Percentiles rank a stretch among this genome's conserved stretches.
phyloP scores from a whole-genome alignment of 2,888 invertebrate species.

The Frankliniella fusca region DNA sequence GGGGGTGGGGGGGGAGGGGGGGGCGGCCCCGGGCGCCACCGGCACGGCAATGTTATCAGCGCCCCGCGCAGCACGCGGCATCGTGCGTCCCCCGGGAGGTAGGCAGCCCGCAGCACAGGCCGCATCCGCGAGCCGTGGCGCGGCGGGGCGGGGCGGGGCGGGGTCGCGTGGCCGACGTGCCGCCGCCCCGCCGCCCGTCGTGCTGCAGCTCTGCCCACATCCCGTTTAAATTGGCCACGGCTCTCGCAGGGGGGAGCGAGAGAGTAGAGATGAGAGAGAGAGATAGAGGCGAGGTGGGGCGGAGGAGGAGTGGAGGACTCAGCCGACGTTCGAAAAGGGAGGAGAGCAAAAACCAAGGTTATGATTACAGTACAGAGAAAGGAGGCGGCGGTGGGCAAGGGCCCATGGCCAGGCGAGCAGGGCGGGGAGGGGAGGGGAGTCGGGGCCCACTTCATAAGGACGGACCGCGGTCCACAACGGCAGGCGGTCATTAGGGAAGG shows the following conservation, averaged over 20 bases:
- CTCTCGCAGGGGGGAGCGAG: not conserved
- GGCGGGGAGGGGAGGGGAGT: not conserved
- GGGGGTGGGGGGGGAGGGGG: too few relatives aligned
- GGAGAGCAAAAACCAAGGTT: not conserved
- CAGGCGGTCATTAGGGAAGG: conserved; percentile 2
- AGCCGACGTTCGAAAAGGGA: not conserved
- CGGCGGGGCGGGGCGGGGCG: not conserved
- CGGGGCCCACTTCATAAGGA: too few relatives aligned
- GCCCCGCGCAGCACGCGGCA: not conserved
- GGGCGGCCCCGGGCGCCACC: not conserved
- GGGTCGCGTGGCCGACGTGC: not conserved
- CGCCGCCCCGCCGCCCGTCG: not conserved
- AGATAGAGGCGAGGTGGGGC: not conserved
- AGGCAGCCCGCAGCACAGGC: conserved; percentile 8
- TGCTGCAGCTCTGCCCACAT: conserved; percentile 4
- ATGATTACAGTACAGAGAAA: not conserved
- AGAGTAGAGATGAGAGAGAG: not conserved
- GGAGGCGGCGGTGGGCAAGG: not conserved
- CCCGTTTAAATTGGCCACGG: conserved; percentile 12
- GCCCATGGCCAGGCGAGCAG: not conserved
- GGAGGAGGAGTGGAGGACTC: not conserved
- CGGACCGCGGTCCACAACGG: not conserved
- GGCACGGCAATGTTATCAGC: not conserved
- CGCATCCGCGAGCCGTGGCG: not conserved
- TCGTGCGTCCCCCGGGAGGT: not conserved